These are phyloP conservation scores for Galerucella pusilla DNA, from an alignment of 2,888 invertebrate species.

Conservation along the genomic window DNA sequence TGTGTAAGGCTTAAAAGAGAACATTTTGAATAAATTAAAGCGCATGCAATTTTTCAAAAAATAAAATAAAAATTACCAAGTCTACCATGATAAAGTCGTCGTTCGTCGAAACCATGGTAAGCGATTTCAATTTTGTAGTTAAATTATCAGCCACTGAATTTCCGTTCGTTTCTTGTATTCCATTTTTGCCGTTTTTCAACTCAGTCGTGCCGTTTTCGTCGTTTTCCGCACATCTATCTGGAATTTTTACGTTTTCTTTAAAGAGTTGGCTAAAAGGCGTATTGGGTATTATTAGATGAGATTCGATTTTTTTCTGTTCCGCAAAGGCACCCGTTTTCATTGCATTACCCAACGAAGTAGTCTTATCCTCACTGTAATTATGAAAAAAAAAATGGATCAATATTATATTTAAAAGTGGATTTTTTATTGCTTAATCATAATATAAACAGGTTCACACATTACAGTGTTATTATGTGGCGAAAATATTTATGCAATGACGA, in stretches of 20 bases:
- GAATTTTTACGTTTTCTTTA: slow-evolving; percentile 55
- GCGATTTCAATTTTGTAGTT: slow-evolving; percentile 61
- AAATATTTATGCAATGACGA: no score
- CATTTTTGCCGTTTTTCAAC: slow-evolving; percentile 38
- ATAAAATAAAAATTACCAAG: slow-evolving; percentile 69
- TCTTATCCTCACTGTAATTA: slow-evolving; percentile 71
- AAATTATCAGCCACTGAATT: slow-evolving; percentile 59
- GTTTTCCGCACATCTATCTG: slow-evolving; percentile 3
- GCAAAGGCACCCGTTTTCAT: slow-evolving; percentile 84
- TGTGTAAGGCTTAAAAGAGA: no score
- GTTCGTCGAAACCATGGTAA: slow-evolving; percentile 68
- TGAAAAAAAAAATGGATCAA: no score
- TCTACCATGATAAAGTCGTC: slow-evolving; percentile 80
- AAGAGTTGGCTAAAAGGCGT: slow-evolving; percentile 75
- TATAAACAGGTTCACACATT: no score
- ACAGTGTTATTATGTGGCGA: no score
- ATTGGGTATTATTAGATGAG: slow-evolving; percentile 70
- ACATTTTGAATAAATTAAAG: no score
- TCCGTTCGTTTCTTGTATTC: slow-evolving; percentile 46
- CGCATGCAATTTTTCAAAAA: background rate
- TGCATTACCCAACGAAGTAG: slow-evolving; percentile 77
- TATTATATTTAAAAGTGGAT: no score
- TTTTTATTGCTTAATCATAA: no score
- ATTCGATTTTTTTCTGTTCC: slow-evolving; percentile 69
- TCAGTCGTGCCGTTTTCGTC: slow-evolving; percentile 18